phyloP scores from a whole-genome alignment of 2,113 vertebrate genomes.

The Alaudala cheleensis region DNA sequence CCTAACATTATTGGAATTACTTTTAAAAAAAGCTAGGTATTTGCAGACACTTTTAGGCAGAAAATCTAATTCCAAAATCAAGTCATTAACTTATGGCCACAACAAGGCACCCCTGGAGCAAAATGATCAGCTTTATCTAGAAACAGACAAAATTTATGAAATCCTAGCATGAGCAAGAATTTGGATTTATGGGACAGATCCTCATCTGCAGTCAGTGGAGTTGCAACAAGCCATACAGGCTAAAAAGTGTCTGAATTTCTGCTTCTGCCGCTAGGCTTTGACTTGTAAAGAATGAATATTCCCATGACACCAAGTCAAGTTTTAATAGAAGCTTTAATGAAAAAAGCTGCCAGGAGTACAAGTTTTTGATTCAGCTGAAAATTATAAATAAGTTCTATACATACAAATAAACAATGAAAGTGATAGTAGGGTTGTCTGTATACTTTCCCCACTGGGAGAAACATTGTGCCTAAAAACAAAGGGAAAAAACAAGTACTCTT shows the following conservation, averaged over 20 bases:
- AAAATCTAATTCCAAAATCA: background rate
- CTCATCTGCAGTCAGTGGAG: background rate
- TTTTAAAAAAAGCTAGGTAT: background rate
- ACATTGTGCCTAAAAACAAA: background rate
- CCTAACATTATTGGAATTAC: background rate
- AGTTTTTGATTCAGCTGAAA: background rate
- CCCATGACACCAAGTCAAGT: background rate
- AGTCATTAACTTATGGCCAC: background rate
- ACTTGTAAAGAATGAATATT: background rate
- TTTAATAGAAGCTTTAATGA: conserved; percentile 22
- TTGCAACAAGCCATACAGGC: background rate
- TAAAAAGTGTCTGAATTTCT: background rate
- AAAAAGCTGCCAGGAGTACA: background rate
- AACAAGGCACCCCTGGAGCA: background rate
- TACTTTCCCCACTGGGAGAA: background rate
- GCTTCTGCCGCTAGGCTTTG: background rate
- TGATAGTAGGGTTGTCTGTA: background rate
- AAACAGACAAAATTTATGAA: background rate
- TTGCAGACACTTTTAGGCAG: background rate
- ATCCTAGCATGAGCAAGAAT: background rate
- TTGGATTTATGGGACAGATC: background rate
- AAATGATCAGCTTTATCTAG: background rate
- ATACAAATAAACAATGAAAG: background rate
- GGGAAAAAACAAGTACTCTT: conserved; percentile 19
- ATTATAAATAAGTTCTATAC: background rate